Base-by-base conservation (phyloP, 2,113 vertebrate species). In the Pedionomus torquatus region DNA sequence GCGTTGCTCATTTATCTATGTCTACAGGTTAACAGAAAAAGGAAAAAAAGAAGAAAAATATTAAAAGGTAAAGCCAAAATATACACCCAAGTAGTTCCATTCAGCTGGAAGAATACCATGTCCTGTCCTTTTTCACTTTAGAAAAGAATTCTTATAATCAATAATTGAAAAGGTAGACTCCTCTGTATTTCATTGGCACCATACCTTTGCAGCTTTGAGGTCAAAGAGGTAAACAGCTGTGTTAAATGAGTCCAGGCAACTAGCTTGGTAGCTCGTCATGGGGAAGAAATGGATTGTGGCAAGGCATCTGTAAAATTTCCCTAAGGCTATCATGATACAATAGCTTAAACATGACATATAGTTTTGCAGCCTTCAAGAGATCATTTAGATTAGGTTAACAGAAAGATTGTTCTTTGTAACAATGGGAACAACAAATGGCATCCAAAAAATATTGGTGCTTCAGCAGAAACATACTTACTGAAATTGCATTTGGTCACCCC, bases 271-370 rank as follows among this genome's bases (percentile, higher is more conserved):
- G 51, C 63, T 77, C 70, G 8, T 92, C 95, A 78, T 78, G 94
- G n/a, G 76, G 84, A 97, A 97, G 87, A 96, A 96, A 97, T 93
- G 58, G 76, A 84, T 97, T 95, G 81, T 95, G 93, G 93, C 95
- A 97, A 91, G 90, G 76, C 92, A 86, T 93, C 94, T 96, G 95
- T 65, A 95, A 82, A 91, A 90, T 91, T 97, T 92, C 77, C 85
- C 94, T 80, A 25, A 94, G 94, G 93, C 87, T 58, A 89, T 70
- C 3, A 2, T 44, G 88, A 76, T 87, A 83, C 8, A 39, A 74
- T 54, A 88, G 64, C 64, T 83, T 86, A 54, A 87, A 95, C 82
- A 88, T 61, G 39, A 71, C 71, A 55, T 17, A 64, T 13, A 74
- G 54, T 54, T 61, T 71, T 75, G 46, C 72, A 80, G 61, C n/a